Evolutionary conservation across 2,888 invertebrate species (phyloP).

Genomic region (Anthophora plumipes): DNA sequence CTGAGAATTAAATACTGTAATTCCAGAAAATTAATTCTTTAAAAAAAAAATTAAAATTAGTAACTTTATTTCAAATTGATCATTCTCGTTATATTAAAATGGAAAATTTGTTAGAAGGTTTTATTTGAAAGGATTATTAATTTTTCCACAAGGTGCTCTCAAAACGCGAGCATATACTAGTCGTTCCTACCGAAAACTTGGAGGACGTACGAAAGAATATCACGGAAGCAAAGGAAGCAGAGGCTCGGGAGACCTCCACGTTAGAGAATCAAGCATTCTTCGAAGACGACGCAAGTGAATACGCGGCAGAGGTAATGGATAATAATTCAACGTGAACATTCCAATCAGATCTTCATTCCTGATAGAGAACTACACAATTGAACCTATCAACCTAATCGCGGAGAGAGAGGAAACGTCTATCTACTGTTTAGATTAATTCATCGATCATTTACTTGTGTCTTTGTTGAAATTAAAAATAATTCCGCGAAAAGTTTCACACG

Average conservation of each 20-base stretch:
- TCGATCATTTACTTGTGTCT: not conserved
- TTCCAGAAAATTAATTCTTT: not conserved
- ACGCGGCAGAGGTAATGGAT: constrained; percentile 46
- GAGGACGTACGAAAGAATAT: constrained; percentile 71
- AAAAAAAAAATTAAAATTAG: no score
- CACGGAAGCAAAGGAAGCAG: constrained; percentile 54
- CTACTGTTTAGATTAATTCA: not conserved
- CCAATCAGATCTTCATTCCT: constrained; percentile 15
- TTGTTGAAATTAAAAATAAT: not conserved
- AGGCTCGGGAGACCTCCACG: constrained; percentile 24
- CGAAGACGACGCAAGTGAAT: constrained; percentile 29
- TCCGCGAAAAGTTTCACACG: not conserved
- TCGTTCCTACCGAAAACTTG: constrained; percentile 67
- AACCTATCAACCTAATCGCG: constrained; percentile 3
- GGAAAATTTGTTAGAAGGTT: not conserved
- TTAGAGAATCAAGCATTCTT: constrained; percentile 24
- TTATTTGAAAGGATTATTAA: not conserved
- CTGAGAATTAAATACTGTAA: no score
- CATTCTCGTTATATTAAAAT: no score
- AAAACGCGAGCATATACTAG: constrained; percentile 70
- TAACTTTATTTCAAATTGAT: no score
- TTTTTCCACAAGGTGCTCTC: constrained; percentile 68
- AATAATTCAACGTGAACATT: constrained; percentile 21
- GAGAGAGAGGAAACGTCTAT: not conserved
- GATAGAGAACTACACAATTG: not conserved